Evolutionary conservation across 30 jellyfish, hydroid and myxozoan genomes (phyloP).

Genomic region (Aurelia sp.): DNA sequence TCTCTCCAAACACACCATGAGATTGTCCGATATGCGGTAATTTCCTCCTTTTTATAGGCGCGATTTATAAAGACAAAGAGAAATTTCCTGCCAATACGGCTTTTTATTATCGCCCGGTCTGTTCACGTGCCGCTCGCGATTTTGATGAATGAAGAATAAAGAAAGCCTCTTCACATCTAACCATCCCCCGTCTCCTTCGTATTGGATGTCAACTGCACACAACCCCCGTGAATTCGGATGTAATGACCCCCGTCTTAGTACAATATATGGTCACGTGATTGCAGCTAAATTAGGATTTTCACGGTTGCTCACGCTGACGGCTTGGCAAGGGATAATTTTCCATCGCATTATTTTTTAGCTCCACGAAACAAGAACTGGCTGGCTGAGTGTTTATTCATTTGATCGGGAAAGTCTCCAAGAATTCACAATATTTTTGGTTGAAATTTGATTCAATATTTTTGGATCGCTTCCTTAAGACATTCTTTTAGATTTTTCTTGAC

Average conservation of each 20-base stretch:
- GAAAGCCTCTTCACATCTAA: background rate
- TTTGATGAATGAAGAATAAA: constrained; percentile 8
- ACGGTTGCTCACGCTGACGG: too few relatives aligned
- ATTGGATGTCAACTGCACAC: too few relatives aligned
- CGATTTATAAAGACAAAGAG: constrained; percentile 16
- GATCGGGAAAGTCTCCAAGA: too few relatives aligned
- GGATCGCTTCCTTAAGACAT: too few relatives aligned
- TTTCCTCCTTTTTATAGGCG: constrained; percentile 27
- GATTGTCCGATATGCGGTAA: background rate
- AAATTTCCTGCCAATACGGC: background rate
- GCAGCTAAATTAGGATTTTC: background rate
- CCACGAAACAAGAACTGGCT: too few relatives aligned
- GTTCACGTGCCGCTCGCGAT: constrained; percentile 6
- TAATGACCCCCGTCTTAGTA: constrained; percentile 15
- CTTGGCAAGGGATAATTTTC: too few relatives aligned
- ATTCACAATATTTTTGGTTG: too few relatives aligned
- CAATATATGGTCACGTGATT: constrained; percentile 19
- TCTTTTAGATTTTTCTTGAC: too few relatives aligned
- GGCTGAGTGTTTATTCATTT: too few relatives aligned
- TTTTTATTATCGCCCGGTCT: background rate
- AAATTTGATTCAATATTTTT: too few relatives aligned
- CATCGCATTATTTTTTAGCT: too few relatives aligned
- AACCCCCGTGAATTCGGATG: background rate
- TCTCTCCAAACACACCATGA: too few relatives aligned
- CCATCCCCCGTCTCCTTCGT: constrained; percentile 9